These are phyloP conservation scores for Cynopterus brachyotis DNA, from an alignment of 2,113 vertebrate species.

Conservation along the genomic window DNA sequence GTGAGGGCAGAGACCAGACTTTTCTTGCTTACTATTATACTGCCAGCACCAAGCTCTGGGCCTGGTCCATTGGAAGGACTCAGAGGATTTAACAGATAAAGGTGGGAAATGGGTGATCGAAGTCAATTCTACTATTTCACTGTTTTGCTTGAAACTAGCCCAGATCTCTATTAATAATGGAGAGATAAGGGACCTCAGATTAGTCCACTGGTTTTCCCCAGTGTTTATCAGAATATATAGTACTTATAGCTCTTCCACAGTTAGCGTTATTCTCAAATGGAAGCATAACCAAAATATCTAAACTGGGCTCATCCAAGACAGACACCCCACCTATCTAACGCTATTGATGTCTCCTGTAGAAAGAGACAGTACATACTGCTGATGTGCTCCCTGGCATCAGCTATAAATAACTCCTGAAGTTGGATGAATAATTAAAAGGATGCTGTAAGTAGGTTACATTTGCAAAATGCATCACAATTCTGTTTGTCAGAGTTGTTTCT, in stretches of 20 bases:
- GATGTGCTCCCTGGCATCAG: neutral
- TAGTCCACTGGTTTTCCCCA: neutral
- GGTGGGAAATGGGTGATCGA: neutral
- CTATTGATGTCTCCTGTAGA: conserved; percentile 16
- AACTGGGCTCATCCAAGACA: neutral
- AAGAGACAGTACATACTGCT: neutral
- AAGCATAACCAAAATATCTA: neutral
- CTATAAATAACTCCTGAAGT: conserved; percentile 25
- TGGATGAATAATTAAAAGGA: conserved; percentile 71
- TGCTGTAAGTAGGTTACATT: conserved; percentile 66
- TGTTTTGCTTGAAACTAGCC: neutral
- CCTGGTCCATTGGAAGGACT: neutral
- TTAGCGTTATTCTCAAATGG: neutral
- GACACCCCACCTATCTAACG: neutral
- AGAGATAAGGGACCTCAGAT: neutral
- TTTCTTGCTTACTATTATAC: neutral
- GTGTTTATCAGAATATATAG: neutral
- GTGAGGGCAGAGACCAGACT: neutral
- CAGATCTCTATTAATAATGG: neutral
- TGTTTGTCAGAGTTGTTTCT: conserved; percentile 33
- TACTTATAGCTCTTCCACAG: neutral
- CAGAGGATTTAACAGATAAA: neutral
- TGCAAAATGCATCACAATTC: conserved; percentile 53
- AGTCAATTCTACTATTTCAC: neutral
- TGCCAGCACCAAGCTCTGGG: neutral